phyloP scores from a whole-genome alignment of 2,113 vertebrate genomes.

The Dolichallabes microphthalmus region DNA sequence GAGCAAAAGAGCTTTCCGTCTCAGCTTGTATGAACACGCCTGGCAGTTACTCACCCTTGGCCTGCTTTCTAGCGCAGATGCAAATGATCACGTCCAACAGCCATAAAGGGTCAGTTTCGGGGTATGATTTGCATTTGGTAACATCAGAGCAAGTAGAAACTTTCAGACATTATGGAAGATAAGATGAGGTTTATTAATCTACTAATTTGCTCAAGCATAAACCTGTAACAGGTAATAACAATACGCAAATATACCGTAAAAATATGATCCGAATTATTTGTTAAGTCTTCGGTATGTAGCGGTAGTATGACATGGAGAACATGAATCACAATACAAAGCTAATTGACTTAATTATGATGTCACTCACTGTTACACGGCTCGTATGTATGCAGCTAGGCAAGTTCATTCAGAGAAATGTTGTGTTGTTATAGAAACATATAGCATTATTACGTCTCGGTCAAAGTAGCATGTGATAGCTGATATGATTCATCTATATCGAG shows the following conservation, averaged over 20 bases:
- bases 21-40: conserved; percentile 33
- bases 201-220: background rate
- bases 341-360: background rate
- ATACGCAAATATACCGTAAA: too few species aligned
- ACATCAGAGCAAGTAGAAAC: background rate
- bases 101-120: background rate
- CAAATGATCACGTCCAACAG: conserved; percentile 26
- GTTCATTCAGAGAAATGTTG: background rate
- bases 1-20: background rate
- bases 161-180: background rate
- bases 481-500: background rate
- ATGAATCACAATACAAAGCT: too few species aligned
- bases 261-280: background rate
- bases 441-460: background rate
- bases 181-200: background rate
- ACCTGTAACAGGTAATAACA: background rate
- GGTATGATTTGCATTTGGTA: background rate
- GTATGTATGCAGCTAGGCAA: background rate
- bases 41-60: background rate
- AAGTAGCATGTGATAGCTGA: background rate
- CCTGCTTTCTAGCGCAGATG: conserved; percentile 21
- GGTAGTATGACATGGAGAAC: too few species aligned
- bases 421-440: background rate
- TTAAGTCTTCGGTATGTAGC: too few species aligned
- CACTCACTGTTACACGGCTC: background rate